Evolutionary conservation across 2,113 vertebrate species (phyloP).

Genomic region (Corythaixoides concolor): DNA sequence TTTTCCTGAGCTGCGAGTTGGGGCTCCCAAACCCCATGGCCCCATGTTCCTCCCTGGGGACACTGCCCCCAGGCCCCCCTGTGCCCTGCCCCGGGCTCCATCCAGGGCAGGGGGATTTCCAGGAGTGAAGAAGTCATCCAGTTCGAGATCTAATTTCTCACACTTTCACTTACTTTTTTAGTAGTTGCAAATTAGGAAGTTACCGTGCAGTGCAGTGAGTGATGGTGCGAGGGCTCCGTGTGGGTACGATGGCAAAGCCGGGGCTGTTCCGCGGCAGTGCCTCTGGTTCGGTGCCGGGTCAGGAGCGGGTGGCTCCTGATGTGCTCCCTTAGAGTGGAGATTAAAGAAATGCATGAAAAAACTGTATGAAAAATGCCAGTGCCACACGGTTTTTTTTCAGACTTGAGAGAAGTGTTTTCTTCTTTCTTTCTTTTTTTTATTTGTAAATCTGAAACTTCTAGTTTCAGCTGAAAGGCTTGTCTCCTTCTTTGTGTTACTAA

Average conservation of each 20-base stretch:
- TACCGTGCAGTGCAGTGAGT: neutral
- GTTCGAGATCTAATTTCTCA: neutral
- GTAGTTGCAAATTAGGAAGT: neutral
- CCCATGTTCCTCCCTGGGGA: neutral
- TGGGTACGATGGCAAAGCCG: fast-evolving
- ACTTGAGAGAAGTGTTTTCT: neutral
- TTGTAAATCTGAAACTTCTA: fast-evolving
- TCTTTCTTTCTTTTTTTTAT: neutral
- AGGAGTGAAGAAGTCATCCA: neutral
- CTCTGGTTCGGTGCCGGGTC: fast-evolving
- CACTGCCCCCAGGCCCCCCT: neutral
- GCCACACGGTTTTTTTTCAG: neutral
- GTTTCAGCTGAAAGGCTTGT: neutral
- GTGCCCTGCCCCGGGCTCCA: neutral
- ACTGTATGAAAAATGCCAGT: neutral
- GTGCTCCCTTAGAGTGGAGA: neutral
- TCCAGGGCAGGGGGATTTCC: neutral
- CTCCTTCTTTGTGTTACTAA: neutral
- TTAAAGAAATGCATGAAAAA: neutral
- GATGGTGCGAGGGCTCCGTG: fast-evolving
- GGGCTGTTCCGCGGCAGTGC: neutral
- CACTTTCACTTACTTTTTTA: neutral
- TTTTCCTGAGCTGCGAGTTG: neutral
- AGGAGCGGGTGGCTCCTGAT: neutral
- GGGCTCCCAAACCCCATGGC: neutral